A percentile compares a stretch with the other conserved stretches of the same genome.
These are phyloP conservation scores for Speoplatyrhinus poulsoni DNA, from an alignment of 2,113 vertebrate species.

Conservation along the genomic window DNA sequence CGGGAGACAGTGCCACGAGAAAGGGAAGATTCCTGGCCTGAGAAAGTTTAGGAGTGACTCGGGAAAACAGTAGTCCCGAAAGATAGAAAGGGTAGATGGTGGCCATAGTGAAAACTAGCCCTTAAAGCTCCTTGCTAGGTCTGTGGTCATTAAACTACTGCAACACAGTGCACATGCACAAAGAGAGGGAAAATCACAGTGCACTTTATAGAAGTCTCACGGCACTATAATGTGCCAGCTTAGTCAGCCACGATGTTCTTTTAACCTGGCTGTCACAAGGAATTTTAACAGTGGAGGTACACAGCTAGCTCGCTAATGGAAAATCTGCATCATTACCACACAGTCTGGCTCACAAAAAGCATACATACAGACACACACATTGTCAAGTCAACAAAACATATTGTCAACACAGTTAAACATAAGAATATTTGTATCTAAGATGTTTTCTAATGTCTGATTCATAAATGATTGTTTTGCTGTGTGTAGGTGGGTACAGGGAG, in stretches of 20 bases:
- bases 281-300: slow-evolving; percentile 36
- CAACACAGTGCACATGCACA: slow-evolving; percentile 47
- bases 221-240: slow-evolving; percentile 47
- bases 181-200: slow-evolving; percentile 57
- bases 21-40: slow-evolving; percentile 31
- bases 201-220: slow-evolving; percentile 55
- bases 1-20: slow-evolving; percentile 33
- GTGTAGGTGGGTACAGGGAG: slow-evolving; percentile 21
- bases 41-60: slow-evolving; percentile 4
- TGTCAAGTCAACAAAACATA: background rate
- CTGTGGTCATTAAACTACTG: slow-evolving; percentile 51
- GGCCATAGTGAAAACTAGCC: slow-evolving; percentile 16
- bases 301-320: slow-evolving; percentile 70
- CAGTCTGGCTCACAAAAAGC: slow-evolving; percentile 46
- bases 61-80: background rate
- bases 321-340: slow-evolving; percentile 75
- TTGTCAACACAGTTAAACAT: background rate
- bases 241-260: background rate
- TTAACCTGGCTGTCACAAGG: slow-evolving; percentile 5
- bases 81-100: slow-evolving; percentile 1
- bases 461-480: slow-evolving; percentile 57
- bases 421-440: slow-evolving; percentile 3
- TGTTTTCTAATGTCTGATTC: slow-evolving; percentile 58
- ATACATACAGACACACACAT: slow-evolving; percentile 28
- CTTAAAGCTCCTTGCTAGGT: slow-evolving; percentile 26